Conservation (phyloP, 1,140 invertebrate species). For the Globodera ellingtonae region DNA sequence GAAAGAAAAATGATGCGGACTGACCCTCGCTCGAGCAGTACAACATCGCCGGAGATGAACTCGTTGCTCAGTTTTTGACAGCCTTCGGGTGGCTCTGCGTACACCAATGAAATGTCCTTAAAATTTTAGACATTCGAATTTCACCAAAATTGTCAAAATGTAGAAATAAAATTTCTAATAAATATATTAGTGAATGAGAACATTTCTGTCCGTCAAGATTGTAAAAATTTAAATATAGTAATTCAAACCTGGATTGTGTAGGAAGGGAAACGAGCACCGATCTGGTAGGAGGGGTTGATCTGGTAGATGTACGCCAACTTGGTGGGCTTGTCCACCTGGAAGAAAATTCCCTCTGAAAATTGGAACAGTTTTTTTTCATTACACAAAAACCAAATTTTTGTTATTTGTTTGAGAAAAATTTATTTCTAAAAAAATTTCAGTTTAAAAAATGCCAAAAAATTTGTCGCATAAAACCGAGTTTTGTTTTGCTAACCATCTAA, state of each 20-base stretch:
- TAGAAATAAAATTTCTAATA: not conserved
- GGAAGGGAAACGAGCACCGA: conserved; percentile 36
- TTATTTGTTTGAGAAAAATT: too few relatives aligned
- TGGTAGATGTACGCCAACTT: conserved; percentile 39
- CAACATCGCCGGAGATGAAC: conserved; percentile 45
- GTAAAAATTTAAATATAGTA: too few relatives aligned
- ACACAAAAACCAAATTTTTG: too few relatives aligned
- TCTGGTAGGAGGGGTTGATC: conserved; percentile 37
- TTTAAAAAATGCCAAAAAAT: too few relatives aligned
- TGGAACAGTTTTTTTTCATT: not conserved
- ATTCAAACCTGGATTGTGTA: conserved; percentile 26
- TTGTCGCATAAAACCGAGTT: too few relatives aligned
- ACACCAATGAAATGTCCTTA: conserved; percentile 38
- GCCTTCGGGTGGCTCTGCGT: conserved; percentile 52
- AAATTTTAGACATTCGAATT: not conserved
- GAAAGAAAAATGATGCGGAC: not conserved
- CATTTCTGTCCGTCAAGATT: too few relatives aligned
- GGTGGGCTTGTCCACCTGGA: conserved; percentile 32
- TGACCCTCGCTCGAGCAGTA: conserved; percentile 56
- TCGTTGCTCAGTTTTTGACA: conserved; percentile 49
- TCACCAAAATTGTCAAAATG: too few relatives aligned
- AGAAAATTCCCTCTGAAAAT: conserved; percentile 46
- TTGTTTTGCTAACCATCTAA: not conserved
- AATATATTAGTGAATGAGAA: too few relatives aligned
- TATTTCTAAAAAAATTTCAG: not conserved